phyloP scores from a whole-genome alignment of 2,888 invertebrate genomes.

The Formica aserva region DNA sequence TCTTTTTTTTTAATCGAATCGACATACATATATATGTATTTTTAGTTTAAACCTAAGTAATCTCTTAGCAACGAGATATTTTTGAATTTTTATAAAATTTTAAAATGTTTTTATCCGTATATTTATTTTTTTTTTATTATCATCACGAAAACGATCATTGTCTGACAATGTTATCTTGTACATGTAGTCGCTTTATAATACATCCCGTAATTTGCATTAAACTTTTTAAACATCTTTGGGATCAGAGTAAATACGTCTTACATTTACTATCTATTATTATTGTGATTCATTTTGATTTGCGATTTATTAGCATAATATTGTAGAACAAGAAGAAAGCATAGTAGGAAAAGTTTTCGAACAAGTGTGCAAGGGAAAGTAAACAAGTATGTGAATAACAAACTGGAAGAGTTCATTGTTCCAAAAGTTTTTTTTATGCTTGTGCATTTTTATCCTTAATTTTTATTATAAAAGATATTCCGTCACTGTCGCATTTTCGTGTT shows the following conservation, averaged over 20 bases:
- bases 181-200: not conserved
- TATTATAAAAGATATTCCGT: not conserved
- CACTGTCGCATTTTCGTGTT: not conserved
- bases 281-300: constrained; percentile 3
- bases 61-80: no score
- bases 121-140: not conserved
- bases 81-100: not conserved
- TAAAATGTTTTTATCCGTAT: not conserved
- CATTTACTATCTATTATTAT: not conserved
- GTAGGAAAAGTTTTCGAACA: not conserved
- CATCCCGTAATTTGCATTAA: not conserved
- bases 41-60: no score
- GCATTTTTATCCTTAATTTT: not conserved
- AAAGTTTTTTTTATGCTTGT: not conserved
- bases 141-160: not conserved
- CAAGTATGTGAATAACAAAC: not conserved
- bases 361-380: not conserved
- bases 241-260: not conserved
- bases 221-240: not conserved
- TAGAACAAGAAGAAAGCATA: not conserved
- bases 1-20: not conserved
- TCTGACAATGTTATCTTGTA: not conserved
- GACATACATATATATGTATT: no score
- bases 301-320: not conserved
- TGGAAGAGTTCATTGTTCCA: not conserved